A percentile compares a stretch with the other conserved stretches of the same genome.
These are phyloP conservation scores for Baccha elongata DNA, from an alignment of 2,888 invertebrate species.

Conservation along the genomic window DNA sequence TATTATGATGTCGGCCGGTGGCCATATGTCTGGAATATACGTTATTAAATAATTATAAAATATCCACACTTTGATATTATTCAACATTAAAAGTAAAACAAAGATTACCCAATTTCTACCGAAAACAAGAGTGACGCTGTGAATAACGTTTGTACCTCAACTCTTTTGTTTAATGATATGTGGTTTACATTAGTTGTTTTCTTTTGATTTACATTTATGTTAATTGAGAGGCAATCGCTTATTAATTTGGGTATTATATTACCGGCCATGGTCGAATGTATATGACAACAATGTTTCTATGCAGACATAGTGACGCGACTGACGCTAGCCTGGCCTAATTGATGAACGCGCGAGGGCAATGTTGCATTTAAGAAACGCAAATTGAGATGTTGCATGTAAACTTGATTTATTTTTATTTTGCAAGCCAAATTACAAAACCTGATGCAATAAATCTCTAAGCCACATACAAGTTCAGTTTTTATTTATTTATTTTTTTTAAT, in stretches of 20 bases:
- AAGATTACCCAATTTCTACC: slow-evolving; percentile 28
- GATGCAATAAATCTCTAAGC: background rate
- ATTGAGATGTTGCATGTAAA: background rate
- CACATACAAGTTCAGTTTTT: slow-evolving; percentile 62
- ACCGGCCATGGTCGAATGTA: slow-evolving; percentile 55
- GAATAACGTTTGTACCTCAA: slow-evolving; percentile 44
- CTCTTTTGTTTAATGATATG: slow-evolving; percentile 57
- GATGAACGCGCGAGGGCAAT: background rate
- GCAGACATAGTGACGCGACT: slow-evolving; percentile 5
- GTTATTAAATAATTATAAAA: slow-evolving; percentile 45
- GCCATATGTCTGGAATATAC: slow-evolving; percentile 33
- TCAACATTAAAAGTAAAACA: background rate
- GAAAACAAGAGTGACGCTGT: slow-evolving; percentile 54
- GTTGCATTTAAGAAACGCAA: background rate
- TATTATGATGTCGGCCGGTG: background rate
- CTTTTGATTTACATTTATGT: slow-evolving; percentile 51
- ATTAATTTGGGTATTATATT: slow-evolving; percentile 46
- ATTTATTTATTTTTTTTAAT: no score
- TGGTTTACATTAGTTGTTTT: slow-evolving; percentile 36
- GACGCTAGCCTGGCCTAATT: background rate
- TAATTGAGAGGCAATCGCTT: slow-evolving; percentile 50
- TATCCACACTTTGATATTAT: slow-evolving; percentile 35
- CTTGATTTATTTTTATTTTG: slow-evolving; percentile 34
- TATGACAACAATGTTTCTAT: slow-evolving; percentile 21
- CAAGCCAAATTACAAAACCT: background rate